Evolutionary conservation across 2,888 invertebrate species (phyloP), one percentile per base, ranked within the genome.

Genomic region (Cephus pygmeus): DNA sequence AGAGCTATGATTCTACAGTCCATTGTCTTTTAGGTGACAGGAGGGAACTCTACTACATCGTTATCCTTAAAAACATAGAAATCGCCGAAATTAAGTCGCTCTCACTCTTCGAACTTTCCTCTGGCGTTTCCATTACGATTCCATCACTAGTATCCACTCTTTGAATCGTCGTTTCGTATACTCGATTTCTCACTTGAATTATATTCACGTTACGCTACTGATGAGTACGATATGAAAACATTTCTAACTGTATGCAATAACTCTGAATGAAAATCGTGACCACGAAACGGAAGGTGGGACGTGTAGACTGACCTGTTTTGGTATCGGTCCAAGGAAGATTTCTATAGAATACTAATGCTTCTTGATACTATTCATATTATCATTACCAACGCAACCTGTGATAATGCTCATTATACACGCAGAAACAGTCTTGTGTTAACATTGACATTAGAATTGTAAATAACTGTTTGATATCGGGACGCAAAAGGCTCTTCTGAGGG

Each of bases 281-380:
- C 9, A 56, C 23, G 23, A 56, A 56, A 56, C 56, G 56, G 56
- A 56, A 71, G 71, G 71, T 71, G 23, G 31, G 9, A 31, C 71
- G 12, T 15, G 71, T 71, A 34, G 31, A 12, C 12, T 34, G 71
- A 71, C 71, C 71, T 71, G 33, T 71, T 71, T 71, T 71, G 71
- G 71, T 56, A 56, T 56, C 56, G 23, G 56, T 23, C 23, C 23
- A 56, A 56, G 23, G 2, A 71, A 31, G 12, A 71, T 71, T 71
- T 71, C 31, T 71, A 71, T 71, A 31, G 71, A 71, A 71, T 71
- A 71, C 71, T 71, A 71, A 71, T 71, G 71, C 12, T 23, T 31
- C 71, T 71, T 56, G 23, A 56, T 56, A 56, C 23, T 56, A 23
- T 56, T 56, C 56, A 9, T 23, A 56, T 56, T 56, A 56, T 40